Evolutionary conservation across 2,113 vertebrate genomes (phyloP).

Genomic region (Grantiella picta): DNA sequence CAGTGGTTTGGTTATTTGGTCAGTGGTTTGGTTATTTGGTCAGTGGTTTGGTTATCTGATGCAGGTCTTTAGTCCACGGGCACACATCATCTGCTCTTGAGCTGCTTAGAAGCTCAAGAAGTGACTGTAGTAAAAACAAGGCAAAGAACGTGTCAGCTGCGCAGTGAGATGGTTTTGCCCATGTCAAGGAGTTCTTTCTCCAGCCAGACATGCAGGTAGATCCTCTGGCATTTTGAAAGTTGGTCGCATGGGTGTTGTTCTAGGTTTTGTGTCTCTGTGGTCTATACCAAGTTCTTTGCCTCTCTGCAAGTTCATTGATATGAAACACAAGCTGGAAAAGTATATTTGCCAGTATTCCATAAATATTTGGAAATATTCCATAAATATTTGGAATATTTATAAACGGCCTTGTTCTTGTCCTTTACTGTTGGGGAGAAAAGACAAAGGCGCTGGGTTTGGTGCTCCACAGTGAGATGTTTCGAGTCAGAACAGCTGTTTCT

Average conservation of each 20-base stretch:
- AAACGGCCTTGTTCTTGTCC: background rate
- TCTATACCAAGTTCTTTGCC: background rate
- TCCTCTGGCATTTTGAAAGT: fast-evolving
- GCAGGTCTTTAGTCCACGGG: fast-evolving
- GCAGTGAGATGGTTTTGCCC: background rate
- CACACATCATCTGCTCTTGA: fast-evolving
- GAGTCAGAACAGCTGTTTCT: background rate
- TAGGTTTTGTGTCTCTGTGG: background rate
- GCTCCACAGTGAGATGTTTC: fast-evolving
- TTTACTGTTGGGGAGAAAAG: background rate
- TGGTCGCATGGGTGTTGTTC: fast-evolving
- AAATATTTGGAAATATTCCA: too few relatives aligned
- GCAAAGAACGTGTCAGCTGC: background rate
- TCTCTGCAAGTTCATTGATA: background rate
- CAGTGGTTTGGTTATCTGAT: fast-evolving
- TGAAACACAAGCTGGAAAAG: background rate
- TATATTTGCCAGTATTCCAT: background rate
- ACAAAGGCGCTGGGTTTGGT: background rate
- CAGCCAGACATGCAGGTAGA: fast-evolving
- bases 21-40: background rate
- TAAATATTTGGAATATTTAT: fast-evolving
- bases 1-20: too few relatives aligned
- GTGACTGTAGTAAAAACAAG: background rate
- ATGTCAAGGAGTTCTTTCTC: background rate
- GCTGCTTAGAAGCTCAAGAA: background rate